Evolutionary conservation across 1,140 invertebrate species (phyloP), one percentile per base, ranked within the genome.

Genomic region (Micrasema longulum): DNA sequence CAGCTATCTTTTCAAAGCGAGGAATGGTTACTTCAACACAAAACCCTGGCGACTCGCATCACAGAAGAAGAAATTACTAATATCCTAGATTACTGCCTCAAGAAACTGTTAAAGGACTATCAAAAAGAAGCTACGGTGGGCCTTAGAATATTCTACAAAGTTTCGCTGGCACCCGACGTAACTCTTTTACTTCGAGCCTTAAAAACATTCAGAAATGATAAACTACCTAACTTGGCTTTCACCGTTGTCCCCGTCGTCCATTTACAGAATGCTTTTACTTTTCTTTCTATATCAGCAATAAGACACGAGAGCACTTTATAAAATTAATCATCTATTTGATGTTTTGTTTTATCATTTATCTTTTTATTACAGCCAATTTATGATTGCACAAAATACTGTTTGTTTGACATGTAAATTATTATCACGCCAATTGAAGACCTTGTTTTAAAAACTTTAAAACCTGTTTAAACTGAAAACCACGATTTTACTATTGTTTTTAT

Each of bases 221-320:
- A 81, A 60, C 83, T 76, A 69, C 82, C 84, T 60, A 87, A 86
- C 72, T 85, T 93, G 74, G 89, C 90, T 36, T 89, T 90, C 50
- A 93, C 91, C 9, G 86, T 92, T 48, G 85, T 95, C 82, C 93
- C 93, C 43, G 92, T 93, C 66, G 88, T 88, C 73, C 89, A 91
- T 80, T 84, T 95, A 78, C 91, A 92, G 80, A 91, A 91, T 82
- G 89, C 90, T 74, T 89, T 89, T 86, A 92, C 91, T 76, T 92
- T 92, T 81, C 84, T 94, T 71, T 93, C 92, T 69, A 89, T 94
- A 76, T 91, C 88, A 78, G 91, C 90, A 36, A 86, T 91, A 35
- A 84, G 89, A 72, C 89, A 90, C 77, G 84, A 88, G 76, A 71
- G 50, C 38, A 47, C 35, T 38, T 60, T 60, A 41, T 60, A 60